Percentiles rank a stretch among this genome's conserved stretches.
phyloP scores from a whole-genome alignment of 2,888 invertebrate species.

The Invenusta paracnida region DNA sequence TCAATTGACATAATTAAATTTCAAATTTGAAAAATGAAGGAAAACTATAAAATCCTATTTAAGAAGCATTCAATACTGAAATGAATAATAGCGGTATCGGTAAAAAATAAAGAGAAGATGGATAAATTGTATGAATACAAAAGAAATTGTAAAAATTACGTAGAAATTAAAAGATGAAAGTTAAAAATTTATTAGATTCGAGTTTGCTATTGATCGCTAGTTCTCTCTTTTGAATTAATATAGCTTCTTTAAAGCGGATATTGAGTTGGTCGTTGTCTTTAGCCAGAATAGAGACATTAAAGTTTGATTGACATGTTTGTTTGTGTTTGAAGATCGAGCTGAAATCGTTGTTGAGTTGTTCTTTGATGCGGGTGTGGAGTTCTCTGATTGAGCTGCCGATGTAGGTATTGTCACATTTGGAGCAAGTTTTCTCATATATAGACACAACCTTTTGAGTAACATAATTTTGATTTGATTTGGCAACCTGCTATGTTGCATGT shows the following conservation, averaged over 20 bases:
- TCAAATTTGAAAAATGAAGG: no score
- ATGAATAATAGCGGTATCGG: no score
- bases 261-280: conserved; percentile 1
- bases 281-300: background rate
- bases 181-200: background rate
- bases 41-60: no score
- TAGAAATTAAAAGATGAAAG: background rate
- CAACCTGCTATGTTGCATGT: background rate
- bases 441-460: conserved; percentile 11
- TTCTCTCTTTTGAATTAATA: background rate
- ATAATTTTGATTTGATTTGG: conserved; percentile 17
- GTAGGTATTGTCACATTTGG: background rate
- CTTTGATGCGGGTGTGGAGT: conserved; percentile 14
- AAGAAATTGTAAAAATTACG: no score
- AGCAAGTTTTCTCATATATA: conserved; percentile 10
- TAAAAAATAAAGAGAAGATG: no score
- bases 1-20: no score
- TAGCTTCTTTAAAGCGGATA: conserved; percentile 12
- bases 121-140: no score
- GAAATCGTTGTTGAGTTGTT: background rate
- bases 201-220: background rate
- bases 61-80: no score
- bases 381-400: conserved; percentile 11
- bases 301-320: conserved; percentile 9
- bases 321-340: conserved; percentile 18